Conservation (phyloP, 2,888 invertebrate genomes). For the Oscheius sp. region DNA sequence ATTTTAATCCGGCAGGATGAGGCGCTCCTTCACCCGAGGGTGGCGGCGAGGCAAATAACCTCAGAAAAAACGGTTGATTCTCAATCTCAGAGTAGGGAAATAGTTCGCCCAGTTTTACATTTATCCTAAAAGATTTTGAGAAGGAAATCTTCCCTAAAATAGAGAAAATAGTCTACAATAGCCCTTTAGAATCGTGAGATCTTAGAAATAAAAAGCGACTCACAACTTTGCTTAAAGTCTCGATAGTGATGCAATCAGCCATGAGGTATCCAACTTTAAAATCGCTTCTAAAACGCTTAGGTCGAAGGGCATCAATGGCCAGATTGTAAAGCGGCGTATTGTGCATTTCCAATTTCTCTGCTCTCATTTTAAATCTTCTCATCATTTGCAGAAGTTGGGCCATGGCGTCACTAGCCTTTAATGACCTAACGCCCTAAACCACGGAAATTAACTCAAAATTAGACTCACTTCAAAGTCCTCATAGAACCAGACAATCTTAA, state of each 20-base stretch:
- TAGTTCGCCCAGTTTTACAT: too few species aligned
- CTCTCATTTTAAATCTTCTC: not conserved
- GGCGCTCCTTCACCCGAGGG: too few species aligned
- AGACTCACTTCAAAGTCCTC: not conserved
- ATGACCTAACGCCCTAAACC: too few species aligned
- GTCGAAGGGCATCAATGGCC: not conserved
- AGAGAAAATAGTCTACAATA: too few species aligned
- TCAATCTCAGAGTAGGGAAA: too few species aligned
- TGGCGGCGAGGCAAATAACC: too few species aligned
- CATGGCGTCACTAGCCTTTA: not conserved
- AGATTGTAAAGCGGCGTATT: not conserved
- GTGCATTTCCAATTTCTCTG: slow-evolving; percentile 8
- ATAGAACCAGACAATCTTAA: not conserved
- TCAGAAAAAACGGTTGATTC: too few species aligned
- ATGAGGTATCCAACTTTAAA: not conserved
- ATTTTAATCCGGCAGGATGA: too few species aligned
- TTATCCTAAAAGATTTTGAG: too few species aligned
- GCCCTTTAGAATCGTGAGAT: too few species aligned
- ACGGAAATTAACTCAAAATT: not conserved
- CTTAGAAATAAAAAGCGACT: too few species aligned
- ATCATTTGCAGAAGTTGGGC: not conserved
- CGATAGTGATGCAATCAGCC: not conserved
- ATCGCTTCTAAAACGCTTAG: not conserved
- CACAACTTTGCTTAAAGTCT: not conserved
- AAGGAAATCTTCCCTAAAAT: too few species aligned